Evolutionary conservation across 2,797 vertebrate genomes (phyloP), one percentile per base, ranked within the genome.

Genomic region (Eulemur mongoz): DNA sequence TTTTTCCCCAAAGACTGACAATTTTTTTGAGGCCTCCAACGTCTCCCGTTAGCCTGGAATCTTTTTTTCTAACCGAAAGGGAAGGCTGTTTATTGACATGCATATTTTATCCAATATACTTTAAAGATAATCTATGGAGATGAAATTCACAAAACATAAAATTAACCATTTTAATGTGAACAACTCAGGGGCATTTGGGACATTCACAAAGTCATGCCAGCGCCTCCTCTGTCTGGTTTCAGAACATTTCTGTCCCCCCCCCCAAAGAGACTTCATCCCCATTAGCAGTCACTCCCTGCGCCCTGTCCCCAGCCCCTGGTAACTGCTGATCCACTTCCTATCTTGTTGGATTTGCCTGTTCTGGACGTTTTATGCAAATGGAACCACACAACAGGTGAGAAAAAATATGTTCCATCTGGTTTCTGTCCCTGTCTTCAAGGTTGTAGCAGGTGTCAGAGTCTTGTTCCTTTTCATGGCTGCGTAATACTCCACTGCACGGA

Each of bases 181-280:
- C 27, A 27, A 25, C n/a, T n/a, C 35, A 25, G n/a, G 1, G 73
- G 13, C 2, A 2, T 54, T 40, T 12, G 23, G 11, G 7, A 10
- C 15, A 0, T 4, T 54, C 9, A 0, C 1, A 7, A 5, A 1
- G 6, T n/a, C 27, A 0, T 27, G 1, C 9, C 1, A 15, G 4
- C 10, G 4, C 4, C 30, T 2, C 48, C 15, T 35, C 59, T n/a
- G 1, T 54, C 20, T 17, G 0, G 8, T 20, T 25, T 35, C 17
- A 27, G 48, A 30, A 54, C 35, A 9, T 43, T 25, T 11, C 54
- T 35, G 3, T 69, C 20, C 13, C 18, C 5, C 7, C 5, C 7
- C 45, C 5, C 15, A 52, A 3, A 50, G 30, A 40, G 27, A 43
- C 1, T 6, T 10, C 1, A 0, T 3, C 0, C 0, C 4, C 45